Base-by-base conservation (phyloP, 1,140 invertebrate species). In the Rhynchophorus ferrugineus region DNA sequence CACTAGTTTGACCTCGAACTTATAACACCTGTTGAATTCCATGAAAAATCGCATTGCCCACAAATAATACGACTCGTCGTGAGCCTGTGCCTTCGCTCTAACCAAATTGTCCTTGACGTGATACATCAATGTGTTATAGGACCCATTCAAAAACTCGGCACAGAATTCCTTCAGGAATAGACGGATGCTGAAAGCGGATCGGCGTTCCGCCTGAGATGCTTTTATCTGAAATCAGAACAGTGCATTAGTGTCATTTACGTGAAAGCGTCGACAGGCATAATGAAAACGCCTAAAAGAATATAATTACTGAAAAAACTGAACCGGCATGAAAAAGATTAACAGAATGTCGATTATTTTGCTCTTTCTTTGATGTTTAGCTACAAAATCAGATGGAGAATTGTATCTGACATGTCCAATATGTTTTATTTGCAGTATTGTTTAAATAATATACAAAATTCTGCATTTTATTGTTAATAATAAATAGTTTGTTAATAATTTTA, bases 11-110 rank as follows among this genome's bases (percentile, higher is more conserved):
- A 95, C 81, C 72, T 89, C 79, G 65, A 92, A 90, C 62, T 84
- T 83, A 61, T 84, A 78, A 63, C 82, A 75, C 57, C 95, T 81
- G 78, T 95, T 95, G 71, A 98, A 97, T 71, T 95, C 89, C 91
- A 97, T 95, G 70, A 97, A 98, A 74, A 97, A 98, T 66, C 85
- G 83, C 61, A 96, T 75, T 5, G 89, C 82, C 92, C 91, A 96
- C 38, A 97, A 74, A 71, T 96, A 95, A 72, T 95, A 94, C 6
- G 86, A 87, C 64, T 95, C 89, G 73, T 98, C 94, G 65, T 91
- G 72, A 37, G 81, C 38, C 78, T 77, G 62, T 77, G 78, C 19
- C 55, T 75, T 77, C 1, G 78, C 75, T 44, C 83, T 71, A 9
- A 77, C 73, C 35, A 91, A 69, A 19, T 76, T 75, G 63, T 82